These are phyloP conservation scores for Salvator merianae DNA, from an alignment of 2,113 vertebrate species.

Conservation along the genomic window DNA sequence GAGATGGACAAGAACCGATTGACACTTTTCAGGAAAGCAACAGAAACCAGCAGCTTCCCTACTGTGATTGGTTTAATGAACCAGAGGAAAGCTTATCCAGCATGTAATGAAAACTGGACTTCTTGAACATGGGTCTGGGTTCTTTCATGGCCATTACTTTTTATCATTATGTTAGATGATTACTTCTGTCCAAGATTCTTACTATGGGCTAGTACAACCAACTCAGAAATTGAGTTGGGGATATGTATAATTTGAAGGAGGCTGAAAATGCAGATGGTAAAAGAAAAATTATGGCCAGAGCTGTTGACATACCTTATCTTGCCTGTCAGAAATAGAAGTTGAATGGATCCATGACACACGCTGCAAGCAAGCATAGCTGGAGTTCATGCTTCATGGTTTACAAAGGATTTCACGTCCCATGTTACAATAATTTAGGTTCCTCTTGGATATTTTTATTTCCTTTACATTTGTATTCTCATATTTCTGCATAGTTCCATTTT, in stretches of 20 bases:
- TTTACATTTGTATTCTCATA: not conserved
- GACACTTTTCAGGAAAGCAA: slow-evolving; percentile 27
- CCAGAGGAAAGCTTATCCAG: not conserved
- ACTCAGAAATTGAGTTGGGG: slow-evolving; percentile 20
- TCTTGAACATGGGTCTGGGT: not conserved
- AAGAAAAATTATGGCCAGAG: slow-evolving; percentile 50
- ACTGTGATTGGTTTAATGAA: not conserved
- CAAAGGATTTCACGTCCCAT: not conserved
- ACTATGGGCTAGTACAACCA: not conserved
- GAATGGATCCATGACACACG: slow-evolving; percentile 56
- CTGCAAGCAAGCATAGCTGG: slow-evolving; percentile 37
- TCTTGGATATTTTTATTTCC: not conserved
- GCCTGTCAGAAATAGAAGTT: slow-evolving; percentile 62
- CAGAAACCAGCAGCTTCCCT: not conserved
- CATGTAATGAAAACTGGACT: not conserved
- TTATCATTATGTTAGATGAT: not conserved
- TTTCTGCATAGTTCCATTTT: not conserved
- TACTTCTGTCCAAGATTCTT: not conserved
- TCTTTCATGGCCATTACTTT: not conserved
- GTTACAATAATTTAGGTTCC: too few relatives aligned
- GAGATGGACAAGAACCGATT: slow-evolving; percentile 11
- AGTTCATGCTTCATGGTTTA: slow-evolving; percentile 13
- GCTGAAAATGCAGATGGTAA: slow-evolving; percentile 42
- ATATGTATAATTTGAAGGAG: slow-evolving; percentile 33
- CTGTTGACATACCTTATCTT: slow-evolving; percentile 67